Evolutionary conservation across 2,113 vertebrate genomes (phyloP).

Genomic region (Oophaga pumilio): DNA sequence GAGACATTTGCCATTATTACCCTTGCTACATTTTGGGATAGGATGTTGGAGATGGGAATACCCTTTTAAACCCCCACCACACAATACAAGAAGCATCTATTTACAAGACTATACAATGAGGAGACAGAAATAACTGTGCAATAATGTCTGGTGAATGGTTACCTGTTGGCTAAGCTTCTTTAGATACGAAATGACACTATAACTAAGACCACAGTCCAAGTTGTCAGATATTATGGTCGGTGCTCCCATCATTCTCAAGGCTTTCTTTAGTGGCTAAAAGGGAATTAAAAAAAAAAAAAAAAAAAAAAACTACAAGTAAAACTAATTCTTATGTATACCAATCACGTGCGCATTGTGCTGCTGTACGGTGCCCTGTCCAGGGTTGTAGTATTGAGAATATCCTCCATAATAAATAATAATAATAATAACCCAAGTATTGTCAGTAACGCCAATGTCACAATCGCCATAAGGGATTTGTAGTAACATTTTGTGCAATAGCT

Average conservation of each 20-base stretch:
- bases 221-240: slow-evolving; percentile 86
- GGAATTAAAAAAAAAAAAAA: slow-evolving; percentile 45
- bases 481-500: not conserved
- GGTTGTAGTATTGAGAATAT: too few species aligned
- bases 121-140: not conserved
- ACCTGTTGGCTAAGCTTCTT: slow-evolving; percentile 89
- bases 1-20: too few species aligned
- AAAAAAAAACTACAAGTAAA: not conserved
- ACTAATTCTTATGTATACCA: too few species aligned
- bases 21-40: too few species aligned
- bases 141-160: slow-evolving; percentile 40
- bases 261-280: slow-evolving; percentile 88
- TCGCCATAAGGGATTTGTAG: not conserved
- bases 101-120: not conserved
- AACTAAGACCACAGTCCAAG: slow-evolving; percentile 88
- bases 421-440: too few species aligned
- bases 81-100: not conserved
- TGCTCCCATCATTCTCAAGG: slow-evolving; percentile 87
- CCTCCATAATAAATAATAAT: too few species aligned
- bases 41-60: too few species aligned
- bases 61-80: too few species aligned
- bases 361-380: too few species aligned
- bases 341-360: too few species aligned
- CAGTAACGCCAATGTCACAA: not conserved
- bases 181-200: slow-evolving; percentile 87